These are phyloP conservation scores for Lycocerus yunnanus DNA, from an alignment of 2,888 invertebrate genomes.

Conservation along the genomic window DNA sequence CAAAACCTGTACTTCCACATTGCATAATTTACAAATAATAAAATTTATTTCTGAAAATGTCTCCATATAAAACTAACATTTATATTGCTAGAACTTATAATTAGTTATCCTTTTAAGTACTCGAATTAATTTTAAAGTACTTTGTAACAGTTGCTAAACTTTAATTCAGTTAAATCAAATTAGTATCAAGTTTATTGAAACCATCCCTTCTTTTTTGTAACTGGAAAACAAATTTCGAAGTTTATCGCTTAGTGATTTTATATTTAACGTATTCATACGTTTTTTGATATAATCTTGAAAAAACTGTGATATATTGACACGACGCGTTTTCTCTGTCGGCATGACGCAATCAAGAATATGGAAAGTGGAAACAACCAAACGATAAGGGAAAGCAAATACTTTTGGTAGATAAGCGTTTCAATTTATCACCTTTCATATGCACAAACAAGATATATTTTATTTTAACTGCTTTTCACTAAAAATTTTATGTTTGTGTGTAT, in stretches of 20 bases:
- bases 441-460: background rate
- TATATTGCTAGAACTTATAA: background rate
- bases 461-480: background rate
- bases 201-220: background rate
- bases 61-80: background rate
- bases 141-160: background rate
- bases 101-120: background rate
- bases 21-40: background rate
- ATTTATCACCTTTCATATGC: constrained; percentile 16
- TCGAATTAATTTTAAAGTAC: background rate
- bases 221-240: background rate
- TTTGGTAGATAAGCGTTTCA: constrained; percentile 12
- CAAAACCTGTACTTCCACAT: background rate
- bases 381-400: constrained; percentile 13
- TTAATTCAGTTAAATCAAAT: background rate
- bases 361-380: constrained; percentile 8
- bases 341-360: constrained; percentile 8
- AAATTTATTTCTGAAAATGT: background rate
- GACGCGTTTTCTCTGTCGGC: constrained; percentile 2
- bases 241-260: constrained; percentile 1
- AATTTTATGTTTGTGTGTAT: background rate
- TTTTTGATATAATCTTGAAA: background rate
- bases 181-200: background rate
- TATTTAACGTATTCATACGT: background rate
- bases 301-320: constrained; percentile 10